phyloP scores from a whole-genome alignment of 37 sponge, comb jelly and placozoan genomes.

The Lycopodina hypogea region DNA sequence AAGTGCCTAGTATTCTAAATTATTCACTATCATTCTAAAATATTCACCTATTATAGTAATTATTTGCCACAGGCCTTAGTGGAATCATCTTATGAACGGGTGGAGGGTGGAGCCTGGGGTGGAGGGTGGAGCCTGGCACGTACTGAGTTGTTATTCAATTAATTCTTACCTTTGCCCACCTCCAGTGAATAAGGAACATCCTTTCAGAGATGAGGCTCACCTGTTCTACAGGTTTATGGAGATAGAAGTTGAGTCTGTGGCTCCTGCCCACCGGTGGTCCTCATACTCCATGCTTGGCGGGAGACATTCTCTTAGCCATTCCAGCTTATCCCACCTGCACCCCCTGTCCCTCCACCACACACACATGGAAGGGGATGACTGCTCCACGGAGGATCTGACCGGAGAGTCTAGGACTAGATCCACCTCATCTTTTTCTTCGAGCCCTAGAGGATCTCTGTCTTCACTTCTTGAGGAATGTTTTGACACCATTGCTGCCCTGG shows the following conservation, averaged over 20 bases:
- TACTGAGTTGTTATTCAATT: no score
- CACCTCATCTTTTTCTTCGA: conserved; percentile 9
- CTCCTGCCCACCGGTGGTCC: conserved; percentile 12
- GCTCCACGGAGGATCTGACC: not conserved
- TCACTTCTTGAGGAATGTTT: conserved; percentile 77
- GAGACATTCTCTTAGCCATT: no score
- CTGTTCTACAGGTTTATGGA: conserved; percentile 44
- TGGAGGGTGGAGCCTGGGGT: no score
- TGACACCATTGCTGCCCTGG: conserved; percentile 60
- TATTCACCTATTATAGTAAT: no score
- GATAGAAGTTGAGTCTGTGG: not conserved
- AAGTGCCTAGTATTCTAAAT: no score
- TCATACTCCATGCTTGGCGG: not conserved
- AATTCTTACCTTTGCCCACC: no score
- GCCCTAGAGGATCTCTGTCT: conserved; percentile 32
- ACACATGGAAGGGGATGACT: not conserved
- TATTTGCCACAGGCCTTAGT: no score
- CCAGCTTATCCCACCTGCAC: not conserved
- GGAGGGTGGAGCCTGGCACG: no score
- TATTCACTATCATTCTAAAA: no score
- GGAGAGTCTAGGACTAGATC: conserved; percentile 4
- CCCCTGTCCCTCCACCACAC: not conserved
- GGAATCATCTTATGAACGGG: no score
- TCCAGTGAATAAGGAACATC: conserved; percentile 36
- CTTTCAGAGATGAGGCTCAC: conserved; percentile 40